Conservation (phyloP, 2,797 vertebrate species). For the Phalloptychus januarius region DNA sequence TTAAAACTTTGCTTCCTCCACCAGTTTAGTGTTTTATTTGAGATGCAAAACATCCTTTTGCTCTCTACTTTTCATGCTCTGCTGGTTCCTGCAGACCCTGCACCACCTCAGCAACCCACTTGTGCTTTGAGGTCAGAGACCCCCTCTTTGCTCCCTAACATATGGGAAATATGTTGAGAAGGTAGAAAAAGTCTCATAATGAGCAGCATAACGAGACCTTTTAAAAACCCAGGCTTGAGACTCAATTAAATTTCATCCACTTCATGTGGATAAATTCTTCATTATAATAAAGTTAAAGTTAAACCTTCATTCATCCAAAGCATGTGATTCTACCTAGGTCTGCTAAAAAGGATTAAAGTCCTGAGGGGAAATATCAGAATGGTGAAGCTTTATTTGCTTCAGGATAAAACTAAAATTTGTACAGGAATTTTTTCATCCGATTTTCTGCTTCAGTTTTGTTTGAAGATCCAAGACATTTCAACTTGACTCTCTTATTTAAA, state of each 20-base stretch:
- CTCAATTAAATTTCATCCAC: not conserved
- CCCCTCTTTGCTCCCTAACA: not conserved
- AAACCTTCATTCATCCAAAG: not conserved
- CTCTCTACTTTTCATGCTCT: not conserved
- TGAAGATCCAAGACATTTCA: not conserved
- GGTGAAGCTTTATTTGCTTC: not conserved
- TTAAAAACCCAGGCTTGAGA: not conserved
- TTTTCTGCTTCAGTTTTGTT: not conserved
- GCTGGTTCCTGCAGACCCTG: not conserved
- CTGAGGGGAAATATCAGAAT: not conserved
- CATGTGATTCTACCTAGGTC: not conserved
- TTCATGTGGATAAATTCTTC: not conserved
- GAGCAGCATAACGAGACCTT: not conserved
- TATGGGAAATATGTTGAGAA: not conserved
- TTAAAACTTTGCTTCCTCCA: not conserved
- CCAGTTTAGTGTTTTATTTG: not conserved
- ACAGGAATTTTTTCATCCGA: not conserved
- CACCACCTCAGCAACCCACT: not conserved
- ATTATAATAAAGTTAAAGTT: not conserved
- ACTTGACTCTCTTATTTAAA: not conserved
- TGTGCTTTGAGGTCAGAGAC: not conserved
- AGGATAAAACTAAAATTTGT: too few species aligned
- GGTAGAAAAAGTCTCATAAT: not conserved
- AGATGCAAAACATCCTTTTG: not conserved
- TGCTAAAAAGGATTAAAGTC: not conserved